Evolutionary conservation across 2,797 vertebrate genomes (phyloP), one percentile per base, ranked within the genome.

Genomic region (Pteropus rufus): DNA sequence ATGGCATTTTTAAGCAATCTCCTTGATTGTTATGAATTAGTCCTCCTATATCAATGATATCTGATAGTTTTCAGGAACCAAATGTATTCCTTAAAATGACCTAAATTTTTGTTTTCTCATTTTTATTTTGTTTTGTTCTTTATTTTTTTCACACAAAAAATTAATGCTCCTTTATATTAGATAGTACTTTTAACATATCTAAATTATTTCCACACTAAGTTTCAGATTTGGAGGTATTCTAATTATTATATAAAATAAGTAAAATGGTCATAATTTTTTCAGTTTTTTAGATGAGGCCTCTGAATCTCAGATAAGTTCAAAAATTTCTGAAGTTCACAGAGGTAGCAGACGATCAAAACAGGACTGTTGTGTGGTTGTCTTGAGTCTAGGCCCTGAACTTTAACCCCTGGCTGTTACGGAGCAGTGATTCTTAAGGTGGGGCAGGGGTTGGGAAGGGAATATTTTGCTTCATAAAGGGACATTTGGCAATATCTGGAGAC

Each of bases 281-380:
- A 19, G 24, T 70, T 83, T 84, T 90, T 60, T 26, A 26, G 11
- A 36, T 39, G 67, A 52, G 0, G 1, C 52, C 18, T 46, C 18
- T 64, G 31, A 75, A 39, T 62, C 34, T 80, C 5, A 29, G 49
- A 52, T 29, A 73, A 10, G 14, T 56, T 67, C 36, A 87, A 60
- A 46, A 44, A 72, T 52, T 75, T 93, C 52, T 89, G 62, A 82
- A 77, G 36, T 90, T 87, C 24, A 46, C 21, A 16, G n/a, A 36
- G 8, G 0, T 72, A 70, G 9, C 9, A 84, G 79, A n/a, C 64
- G 4, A 69, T 3, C 31, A 7, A 94, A 34, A 2, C 11, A 31
- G 24, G 3, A 18, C 0, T n/a, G 0, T 7, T 52, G 2, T 31
- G 8, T 39, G 7, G 18, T 9, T 46, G 5, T 52, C 56, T 44